Evolutionary conservation across 2,113 vertebrate genomes (phyloP).

Genomic region (zebrafish (Danio rerio)): DNA sequence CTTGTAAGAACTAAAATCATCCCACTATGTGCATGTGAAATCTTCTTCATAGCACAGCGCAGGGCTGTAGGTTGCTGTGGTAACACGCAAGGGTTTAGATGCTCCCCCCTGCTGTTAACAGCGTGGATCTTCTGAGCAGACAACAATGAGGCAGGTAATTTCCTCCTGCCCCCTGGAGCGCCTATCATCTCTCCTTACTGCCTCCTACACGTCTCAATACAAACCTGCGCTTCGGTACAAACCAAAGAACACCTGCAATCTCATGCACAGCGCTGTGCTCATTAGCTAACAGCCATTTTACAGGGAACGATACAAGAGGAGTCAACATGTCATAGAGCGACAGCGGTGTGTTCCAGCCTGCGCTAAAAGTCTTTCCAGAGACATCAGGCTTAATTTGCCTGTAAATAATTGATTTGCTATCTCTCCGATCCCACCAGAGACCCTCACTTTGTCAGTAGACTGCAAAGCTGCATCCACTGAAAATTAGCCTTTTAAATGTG

Average conservation of each 20-base stretch:
- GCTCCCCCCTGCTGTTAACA: conserved; percentile 52
- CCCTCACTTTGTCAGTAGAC: conserved; percentile 81
- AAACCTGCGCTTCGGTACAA: conserved; percentile 19
- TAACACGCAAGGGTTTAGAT: conserved; percentile 52
- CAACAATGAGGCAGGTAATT: conserved; percentile 73
- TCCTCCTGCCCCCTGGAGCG: conserved; percentile 57
- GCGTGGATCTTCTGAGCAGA: conserved; percentile 51
- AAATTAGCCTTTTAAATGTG: conserved; percentile 86
- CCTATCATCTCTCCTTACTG: conserved; percentile 66
- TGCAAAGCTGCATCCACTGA: conserved; percentile 77
- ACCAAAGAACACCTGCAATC: conserved; percentile 20
- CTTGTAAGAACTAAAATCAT: conserved; percentile 2
- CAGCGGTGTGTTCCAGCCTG: conserved; percentile 44
- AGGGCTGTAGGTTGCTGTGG: conserved; percentile 36
- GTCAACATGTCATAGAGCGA: conserved; percentile 56
- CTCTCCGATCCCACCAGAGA: conserved; percentile 85
- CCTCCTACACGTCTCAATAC: conserved; percentile 40
- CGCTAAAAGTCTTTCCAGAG: conserved; percentile 73
- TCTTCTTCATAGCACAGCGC: conserved; percentile 29
- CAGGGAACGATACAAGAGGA: conserved; percentile 49
- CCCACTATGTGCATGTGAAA: conserved; percentile 45
- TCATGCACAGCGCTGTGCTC: conserved; percentile 33
- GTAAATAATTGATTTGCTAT: conserved; percentile 93
- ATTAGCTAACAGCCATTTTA: conserved; percentile 52
- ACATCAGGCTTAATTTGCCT: conserved; percentile 87